Conservation (phyloP, 2,888 invertebrate species). For the Eumerus sabulonum region DNA sequence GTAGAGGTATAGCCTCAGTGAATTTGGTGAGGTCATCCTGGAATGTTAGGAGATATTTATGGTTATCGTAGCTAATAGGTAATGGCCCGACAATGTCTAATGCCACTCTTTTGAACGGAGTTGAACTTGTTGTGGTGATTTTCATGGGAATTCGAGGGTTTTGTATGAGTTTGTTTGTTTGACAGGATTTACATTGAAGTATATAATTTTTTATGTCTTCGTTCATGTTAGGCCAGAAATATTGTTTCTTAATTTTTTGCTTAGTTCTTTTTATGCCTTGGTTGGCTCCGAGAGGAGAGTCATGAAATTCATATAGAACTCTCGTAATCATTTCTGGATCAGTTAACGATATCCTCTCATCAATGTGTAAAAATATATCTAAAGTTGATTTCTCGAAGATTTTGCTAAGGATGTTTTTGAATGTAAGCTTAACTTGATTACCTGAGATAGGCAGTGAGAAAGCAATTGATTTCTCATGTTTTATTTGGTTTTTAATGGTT, state of each 20-base stretch:
- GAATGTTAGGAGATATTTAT: background rate
- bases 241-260: background rate
- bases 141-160: background rate
- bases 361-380: too few species aligned
- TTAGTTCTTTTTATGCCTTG: background rate
- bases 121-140: background rate
- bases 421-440: too few species aligned
- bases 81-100: background rate
- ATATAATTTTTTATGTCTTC: background rate
- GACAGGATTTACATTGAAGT: background rate
- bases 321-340: background rate
- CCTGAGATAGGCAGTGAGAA: too few species aligned
- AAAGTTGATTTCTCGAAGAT: too few species aligned
- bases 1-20: too few species aligned
- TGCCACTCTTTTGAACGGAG: too few species aligned
- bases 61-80: background rate
- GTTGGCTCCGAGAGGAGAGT: background rate
- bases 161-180: slow-evolving; percentile 1
- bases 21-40: too few species aligned
- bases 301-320: background rate
- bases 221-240: too few species aligned
- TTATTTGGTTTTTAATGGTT: too few species aligned
- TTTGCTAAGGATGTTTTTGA: too few species aligned
- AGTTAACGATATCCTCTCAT: too few species aligned
- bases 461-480: too few species aligned